Evolutionary conservation across 1,140 invertebrate genomes (phyloP), one percentile per base, ranked within the genome.

Genomic region (Dinothrombium tinctorium): DNA sequence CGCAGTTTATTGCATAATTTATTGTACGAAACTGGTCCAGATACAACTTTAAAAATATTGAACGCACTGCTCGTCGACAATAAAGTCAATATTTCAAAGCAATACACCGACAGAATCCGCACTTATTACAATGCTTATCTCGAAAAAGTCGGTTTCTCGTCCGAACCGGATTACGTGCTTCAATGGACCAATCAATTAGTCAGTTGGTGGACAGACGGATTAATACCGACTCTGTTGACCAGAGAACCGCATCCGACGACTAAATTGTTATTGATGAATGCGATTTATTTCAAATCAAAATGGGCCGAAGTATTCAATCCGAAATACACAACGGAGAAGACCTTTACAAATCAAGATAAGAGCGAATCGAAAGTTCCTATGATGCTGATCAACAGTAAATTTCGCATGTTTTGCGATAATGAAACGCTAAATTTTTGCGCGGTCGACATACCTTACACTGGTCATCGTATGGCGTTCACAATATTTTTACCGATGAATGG

Each of bases 261-360:
- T 0, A 63, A 58, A 19, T 54, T 76, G 11, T 64, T 78, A 14
- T 53, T 80, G n/a, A 73, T 74, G 7, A 77, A 74, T 47, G 73
- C 74, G 0, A 54, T 80, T 4, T 80, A 80, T 45, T 82, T 82
- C 41, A 75, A 71, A 49, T 76, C 69, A 11, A 63, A 67, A 36
- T 82, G 77, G 77, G 63, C 74, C 25, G 59, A 62, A n/a, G 64
- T 69, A 33, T 81, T 81, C 48, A 56, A 68, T 6, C 48, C 53
- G 0, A 53, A 54, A 2, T 47, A 51, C 11, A 80, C 74, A 7
- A 38, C 5, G 14, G n/a, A 25, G 17, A 21, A 15, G 20, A 4
- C 11, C 5, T 38, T 38, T 19, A 21, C 4, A 7, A 38, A 38
- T 38, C 8, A 11, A 19, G 24, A 38, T 38, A 5, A 8, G 8